These are phyloP conservation scores for Dichetophora obliterata DNA, from an alignment of 2,888 invertebrate species.

Conservation along the genomic window DNA sequence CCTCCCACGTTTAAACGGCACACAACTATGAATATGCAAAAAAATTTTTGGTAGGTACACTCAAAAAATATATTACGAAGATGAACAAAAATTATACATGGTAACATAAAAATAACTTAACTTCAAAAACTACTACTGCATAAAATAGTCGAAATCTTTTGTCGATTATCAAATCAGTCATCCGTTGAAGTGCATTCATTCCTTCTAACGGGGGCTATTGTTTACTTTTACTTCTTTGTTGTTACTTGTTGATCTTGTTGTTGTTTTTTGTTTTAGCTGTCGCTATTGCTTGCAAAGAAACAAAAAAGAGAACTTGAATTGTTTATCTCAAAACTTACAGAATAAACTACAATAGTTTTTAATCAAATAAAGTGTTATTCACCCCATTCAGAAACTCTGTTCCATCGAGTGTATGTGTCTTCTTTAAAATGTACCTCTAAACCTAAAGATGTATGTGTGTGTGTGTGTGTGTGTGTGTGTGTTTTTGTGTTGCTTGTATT, in stretches of 20 bases:
- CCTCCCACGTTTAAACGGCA: constrained; percentile 29
- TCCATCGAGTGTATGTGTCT: constrained; percentile 9
- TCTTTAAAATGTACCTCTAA: not conserved
- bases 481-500: not conserved
- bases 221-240: not conserved
- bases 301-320: not conserved
- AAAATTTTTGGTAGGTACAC: not conserved
- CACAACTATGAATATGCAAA: not conserved
- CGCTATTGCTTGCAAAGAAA: not conserved
- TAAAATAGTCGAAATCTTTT: not conserved
- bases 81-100: not conserved
- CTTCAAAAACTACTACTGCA: not conserved
- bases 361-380: constrained; percentile 57
- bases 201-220: not conserved
- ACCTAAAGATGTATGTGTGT: not conserved
- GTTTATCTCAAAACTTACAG: constrained; percentile 31
- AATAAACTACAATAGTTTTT: constrained; percentile 38
- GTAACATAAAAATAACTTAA: not conserved
- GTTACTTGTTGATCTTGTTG: not conserved
- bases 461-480: not conserved
- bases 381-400: constrained; percentile 46
- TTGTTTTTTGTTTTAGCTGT: constrained; percentile 3
- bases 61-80: not conserved
- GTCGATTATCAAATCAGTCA: not conserved
- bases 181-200: not conserved